phyloP scores from a whole-genome alignment of 1,140 invertebrate species.

The Drosophila lacteicornis region DNA sequence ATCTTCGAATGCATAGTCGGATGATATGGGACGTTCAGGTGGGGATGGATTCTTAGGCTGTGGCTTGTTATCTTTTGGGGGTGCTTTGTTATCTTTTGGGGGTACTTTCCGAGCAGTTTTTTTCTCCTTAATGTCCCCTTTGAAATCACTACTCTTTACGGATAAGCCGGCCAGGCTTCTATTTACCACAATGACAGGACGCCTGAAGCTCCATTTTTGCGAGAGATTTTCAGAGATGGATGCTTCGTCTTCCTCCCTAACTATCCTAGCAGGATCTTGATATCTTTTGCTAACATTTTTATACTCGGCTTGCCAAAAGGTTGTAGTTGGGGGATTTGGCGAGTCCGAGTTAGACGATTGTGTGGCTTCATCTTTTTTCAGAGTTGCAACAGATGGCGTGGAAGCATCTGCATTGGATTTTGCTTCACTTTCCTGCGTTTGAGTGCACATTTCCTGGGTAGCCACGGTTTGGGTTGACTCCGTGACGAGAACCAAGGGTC shows the following conservation, averaged over 20 bases:
- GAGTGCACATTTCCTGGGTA: slow-evolving; percentile 5
- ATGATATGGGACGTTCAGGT: too few relatives aligned
- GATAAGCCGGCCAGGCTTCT: not conserved
- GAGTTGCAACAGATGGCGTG: too few relatives aligned
- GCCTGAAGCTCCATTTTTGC: slow-evolving; percentile 7
- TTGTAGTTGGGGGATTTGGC: not conserved
- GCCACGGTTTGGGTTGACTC: not conserved
- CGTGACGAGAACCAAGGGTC: not conserved
- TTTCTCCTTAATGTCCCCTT: too few relatives aligned
- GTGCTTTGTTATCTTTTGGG: too few relatives aligned
- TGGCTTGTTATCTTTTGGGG: too few relatives aligned
- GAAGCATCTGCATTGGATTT: not conserved
- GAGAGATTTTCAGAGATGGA: not conserved
- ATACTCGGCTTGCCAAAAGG: not conserved
- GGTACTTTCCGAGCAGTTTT: too few relatives aligned
- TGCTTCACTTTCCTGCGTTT: not conserved
- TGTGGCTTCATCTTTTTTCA: not conserved
- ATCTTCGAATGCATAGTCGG: too few relatives aligned
- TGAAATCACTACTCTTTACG: not conserved
- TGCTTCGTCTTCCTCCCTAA: not conserved
- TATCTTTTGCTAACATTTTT: not conserved
- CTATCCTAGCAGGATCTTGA: not conserved
- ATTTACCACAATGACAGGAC: slow-evolving; percentile 20
- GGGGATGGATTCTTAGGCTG: too few relatives aligned
- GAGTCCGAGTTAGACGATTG: not conserved